These are phyloP conservation scores for Pipistrellus pygmaeus DNA, from an alignment of 2,797 vertebrate genomes.

Conservation along the genomic window DNA sequence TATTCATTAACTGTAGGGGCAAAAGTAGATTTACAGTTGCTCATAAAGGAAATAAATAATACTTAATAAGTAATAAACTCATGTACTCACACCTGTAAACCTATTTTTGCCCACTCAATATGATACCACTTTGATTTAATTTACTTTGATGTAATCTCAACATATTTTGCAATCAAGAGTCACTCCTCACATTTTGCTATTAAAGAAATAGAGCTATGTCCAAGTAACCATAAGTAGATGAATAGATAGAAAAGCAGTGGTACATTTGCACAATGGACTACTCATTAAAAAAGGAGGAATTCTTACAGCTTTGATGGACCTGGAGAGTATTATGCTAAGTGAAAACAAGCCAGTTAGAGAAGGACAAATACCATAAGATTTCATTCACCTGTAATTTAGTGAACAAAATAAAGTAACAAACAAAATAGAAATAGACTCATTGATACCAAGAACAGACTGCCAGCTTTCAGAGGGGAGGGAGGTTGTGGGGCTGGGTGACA, in stretches of 20 bases:
- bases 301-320: background rate
- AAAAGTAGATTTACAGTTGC: background rate
- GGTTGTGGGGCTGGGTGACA: background rate
- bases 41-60: background rate
- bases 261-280: background rate
- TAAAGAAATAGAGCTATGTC: background rate
- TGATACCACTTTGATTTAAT: background rate
- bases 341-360: background rate
- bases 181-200: background rate
- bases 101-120: background rate
- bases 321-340: background rate
- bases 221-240: background rate
- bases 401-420: background rate
- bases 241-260: background rate
- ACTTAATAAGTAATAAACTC: background rate
- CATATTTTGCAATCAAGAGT: conserved; percentile 38
- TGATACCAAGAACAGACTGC: background rate
- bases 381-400: background rate
- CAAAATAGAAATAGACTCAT: background rate
- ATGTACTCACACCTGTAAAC: background rate
- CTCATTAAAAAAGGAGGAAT: background rate
- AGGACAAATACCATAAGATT: background rate
- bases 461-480: background rate
- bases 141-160: conserved; percentile 10
- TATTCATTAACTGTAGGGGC: background rate